Percentiles rank a stretch among this genome's conserved stretches.
Evolutionary conservation across 1,140 invertebrate species (phyloP).

Genomic region (Pachypeltis micranthus): DNA sequence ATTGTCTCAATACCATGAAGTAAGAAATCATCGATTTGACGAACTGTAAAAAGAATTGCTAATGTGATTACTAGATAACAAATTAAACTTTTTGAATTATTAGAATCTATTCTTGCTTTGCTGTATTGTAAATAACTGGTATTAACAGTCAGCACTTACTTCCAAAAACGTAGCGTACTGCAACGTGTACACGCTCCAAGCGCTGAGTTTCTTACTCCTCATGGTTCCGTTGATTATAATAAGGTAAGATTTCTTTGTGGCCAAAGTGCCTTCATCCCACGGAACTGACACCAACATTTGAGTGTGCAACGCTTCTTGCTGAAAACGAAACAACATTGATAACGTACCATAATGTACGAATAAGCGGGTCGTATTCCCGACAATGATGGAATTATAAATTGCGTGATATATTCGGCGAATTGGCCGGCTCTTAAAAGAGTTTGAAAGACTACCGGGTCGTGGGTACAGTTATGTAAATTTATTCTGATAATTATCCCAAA

Average conservation of each 20-base stretch:
- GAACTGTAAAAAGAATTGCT: not conserved
- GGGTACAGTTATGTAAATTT: too few relatives aligned
- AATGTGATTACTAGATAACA: too few relatives aligned
- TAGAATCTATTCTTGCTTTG: too few relatives aligned
- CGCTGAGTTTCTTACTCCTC: conserved; percentile 2
- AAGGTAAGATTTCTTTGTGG: not conserved
- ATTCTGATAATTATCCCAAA: too few relatives aligned
- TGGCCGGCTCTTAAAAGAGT: too few relatives aligned
- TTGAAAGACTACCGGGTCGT: too few relatives aligned
- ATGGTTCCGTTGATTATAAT: not conserved
- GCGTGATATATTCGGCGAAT: too few relatives aligned
- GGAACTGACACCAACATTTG: not conserved
- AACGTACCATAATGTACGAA: too few relatives aligned
- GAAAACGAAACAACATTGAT: not conserved
- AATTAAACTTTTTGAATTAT: too few relatives aligned
- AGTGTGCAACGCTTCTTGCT: conserved; percentile 3
- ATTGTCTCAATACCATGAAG: not conserved
- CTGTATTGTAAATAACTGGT: too few relatives aligned
- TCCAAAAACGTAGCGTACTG: conserved; percentile 16
- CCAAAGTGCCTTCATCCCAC: not conserved
- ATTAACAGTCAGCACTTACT: not conserved
- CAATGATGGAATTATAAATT: too few relatives aligned
- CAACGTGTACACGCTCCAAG: conserved; percentile 10
- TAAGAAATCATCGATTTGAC: not conserved
- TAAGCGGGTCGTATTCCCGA: too few relatives aligned